Conservation (phyloP, 2,888 invertebrate species). For the Thymelicus sylvestris region DNA sequence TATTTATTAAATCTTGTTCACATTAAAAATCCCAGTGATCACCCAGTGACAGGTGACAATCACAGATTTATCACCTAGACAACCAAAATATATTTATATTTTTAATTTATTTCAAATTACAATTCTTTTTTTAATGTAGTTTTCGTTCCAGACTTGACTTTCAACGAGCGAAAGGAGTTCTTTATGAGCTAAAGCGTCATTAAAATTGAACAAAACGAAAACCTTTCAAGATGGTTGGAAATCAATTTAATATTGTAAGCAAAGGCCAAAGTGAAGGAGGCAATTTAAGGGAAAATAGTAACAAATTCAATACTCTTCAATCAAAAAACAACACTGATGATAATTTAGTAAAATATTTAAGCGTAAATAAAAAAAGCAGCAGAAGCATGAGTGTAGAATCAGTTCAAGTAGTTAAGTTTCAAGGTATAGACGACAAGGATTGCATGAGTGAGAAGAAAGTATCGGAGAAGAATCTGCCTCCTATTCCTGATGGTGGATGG, state of each 20-base stretch:
- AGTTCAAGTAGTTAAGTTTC: slow-evolving; percentile 70
- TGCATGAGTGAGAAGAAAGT: slow-evolving; percentile 54
- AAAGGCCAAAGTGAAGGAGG: slow-evolving; percentile 40
- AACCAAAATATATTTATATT: too few species aligned
- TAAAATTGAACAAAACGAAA: neutral
- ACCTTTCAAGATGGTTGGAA: slow-evolving; percentile 20
- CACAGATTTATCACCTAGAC: too few species aligned
- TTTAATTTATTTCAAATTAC: too few species aligned
- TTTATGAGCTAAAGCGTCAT: neutral
- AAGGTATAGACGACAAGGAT: slow-evolving; percentile 75
- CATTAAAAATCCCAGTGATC: too few species aligned
- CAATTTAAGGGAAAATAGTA: slow-evolving; percentile 57
- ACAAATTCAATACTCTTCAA: slow-evolving; percentile 71
- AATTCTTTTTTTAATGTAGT: too few species aligned
- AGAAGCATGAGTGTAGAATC: slow-evolving; percentile 52
- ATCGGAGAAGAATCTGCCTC: slow-evolving; percentile 76
- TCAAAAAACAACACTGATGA: slow-evolving; percentile 49
- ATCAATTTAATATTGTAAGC: slow-evolving; percentile 30
- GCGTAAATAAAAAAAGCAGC: slow-evolving; percentile 42
- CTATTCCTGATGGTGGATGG: slow-evolving; percentile 93
- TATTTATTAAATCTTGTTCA: too few species aligned
- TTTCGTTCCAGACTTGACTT: too few species aligned
- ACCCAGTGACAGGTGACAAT: too few species aligned
- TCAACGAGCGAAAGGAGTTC: too few species aligned
- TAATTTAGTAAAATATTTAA: slow-evolving; percentile 8